phyloP scores from a whole-genome alignment of 1,140 invertebrate species.

The Calycopis cecrops region DNA sequence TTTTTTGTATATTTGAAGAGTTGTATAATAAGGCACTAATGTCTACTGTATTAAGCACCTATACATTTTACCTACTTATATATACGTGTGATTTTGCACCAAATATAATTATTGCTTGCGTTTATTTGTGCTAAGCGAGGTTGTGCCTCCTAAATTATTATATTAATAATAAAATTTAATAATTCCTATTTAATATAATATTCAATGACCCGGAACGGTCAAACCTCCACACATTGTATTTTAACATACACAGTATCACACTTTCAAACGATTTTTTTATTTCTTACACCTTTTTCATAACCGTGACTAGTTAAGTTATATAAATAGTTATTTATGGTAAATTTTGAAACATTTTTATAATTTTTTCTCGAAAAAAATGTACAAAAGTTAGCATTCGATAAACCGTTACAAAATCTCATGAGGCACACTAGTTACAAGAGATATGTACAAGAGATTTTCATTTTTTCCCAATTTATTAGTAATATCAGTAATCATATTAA shows the following conservation, averaged over 20 bases:
- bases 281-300: slow-evolving; percentile 28
- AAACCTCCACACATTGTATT: background rate
- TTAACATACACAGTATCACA: background rate
- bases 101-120: slow-evolving; percentile 3
- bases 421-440: slow-evolving; percentile 24
- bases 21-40: slow-evolving; percentile 18
- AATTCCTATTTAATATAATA: background rate
- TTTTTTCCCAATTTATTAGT: slow-evolving; percentile 3
- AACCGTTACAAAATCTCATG: slow-evolving; percentile 29
- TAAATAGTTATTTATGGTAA: slow-evolving; percentile 36
- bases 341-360: slow-evolving; percentile 13
- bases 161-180: background rate
- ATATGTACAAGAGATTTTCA: slow-evolving; percentile 29
- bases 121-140: slow-evolving; percentile 8
- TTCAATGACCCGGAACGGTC: background rate
- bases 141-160: slow-evolving; percentile 3
- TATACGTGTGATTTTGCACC: slow-evolving; percentile 7
- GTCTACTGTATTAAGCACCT: slow-evolving; percentile 26
- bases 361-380: slow-evolving; percentile 17
- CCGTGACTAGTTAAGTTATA: slow-evolving; percentile 54
- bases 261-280: background rate
- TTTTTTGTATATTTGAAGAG: background rate
- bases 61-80: background rate
- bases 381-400: background rate
- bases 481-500: slow-evolving; percentile 8